A percentile compares a stretch with the other conserved stretches of the same genome.
Conservation (phyloP, 2,888 invertebrate species). For the Eretmocerus hayati region DNA sequence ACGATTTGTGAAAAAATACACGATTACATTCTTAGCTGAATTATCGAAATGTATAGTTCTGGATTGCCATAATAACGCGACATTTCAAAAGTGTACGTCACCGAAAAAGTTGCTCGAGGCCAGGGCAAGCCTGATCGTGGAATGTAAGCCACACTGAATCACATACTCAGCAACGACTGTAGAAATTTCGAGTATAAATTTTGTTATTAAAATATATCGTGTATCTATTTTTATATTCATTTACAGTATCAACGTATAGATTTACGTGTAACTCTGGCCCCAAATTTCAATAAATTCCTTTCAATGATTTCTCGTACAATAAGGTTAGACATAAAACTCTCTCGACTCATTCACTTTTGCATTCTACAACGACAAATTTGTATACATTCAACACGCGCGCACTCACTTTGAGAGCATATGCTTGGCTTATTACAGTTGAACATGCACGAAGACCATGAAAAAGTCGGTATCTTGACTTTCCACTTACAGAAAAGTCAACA, state of each 20-base stretch:
- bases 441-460: too few relatives aligned
- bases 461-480: too few relatives aligned
- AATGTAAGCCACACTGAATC: slow-evolving; percentile 43
- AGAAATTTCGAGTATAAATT: slow-evolving; percentile 47
- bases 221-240: slow-evolving; percentile 32
- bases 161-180: slow-evolving; percentile 40
- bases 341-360: slow-evolving; percentile 18
- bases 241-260: slow-evolving; percentile 36
- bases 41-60: slow-evolving; percentile 20
- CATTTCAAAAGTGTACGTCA: slow-evolving; percentile 18
- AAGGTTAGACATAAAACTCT: too few relatives aligned
- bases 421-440: too few relatives aligned
- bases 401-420: too few relatives aligned
- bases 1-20: slow-evolving; percentile 33
- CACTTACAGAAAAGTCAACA: too few relatives aligned
- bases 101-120: slow-evolving; percentile 23
- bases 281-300: slow-evolving; percentile 24
- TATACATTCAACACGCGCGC: slow-evolving; percentile 19
- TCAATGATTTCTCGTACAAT: slow-evolving; percentile 10
- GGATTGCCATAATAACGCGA: slow-evolving; percentile 22
- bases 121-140: slow-evolving; percentile 35
- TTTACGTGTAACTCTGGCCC: slow-evolving; percentile 27
- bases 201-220: slow-evolving; percentile 44
- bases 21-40: slow-evolving; percentile 28
- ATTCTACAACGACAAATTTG: slow-evolving; percentile 18